phyloP scores from a whole-genome alignment of 64 coral and sea anemone species.

The Dendronephthya gigantea region DNA sequence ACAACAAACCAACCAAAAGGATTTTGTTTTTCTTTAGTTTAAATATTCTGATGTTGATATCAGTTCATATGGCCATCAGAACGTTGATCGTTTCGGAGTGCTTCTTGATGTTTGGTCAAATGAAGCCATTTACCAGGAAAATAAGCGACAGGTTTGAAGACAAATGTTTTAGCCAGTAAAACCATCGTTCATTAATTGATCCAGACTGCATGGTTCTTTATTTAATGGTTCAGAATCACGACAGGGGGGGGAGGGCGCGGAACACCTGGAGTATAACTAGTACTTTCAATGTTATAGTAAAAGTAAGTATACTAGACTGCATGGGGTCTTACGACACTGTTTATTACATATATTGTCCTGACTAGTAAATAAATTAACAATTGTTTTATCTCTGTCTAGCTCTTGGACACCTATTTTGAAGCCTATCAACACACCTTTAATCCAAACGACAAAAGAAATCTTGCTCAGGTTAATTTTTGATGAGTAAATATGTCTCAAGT shows the following conservation, averaged over 20 bases:
- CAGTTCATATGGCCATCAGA: slow-evolving; percentile 72
- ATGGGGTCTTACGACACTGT: no score
- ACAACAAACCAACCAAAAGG: no score
- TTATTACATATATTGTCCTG: no score
- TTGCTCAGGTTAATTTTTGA: slow-evolving; percentile 52
- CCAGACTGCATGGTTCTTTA: no score
- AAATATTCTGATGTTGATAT: slow-evolving; percentile 59
- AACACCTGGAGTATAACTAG: no score
- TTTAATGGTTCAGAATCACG: no score
- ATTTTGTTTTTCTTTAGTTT: slow-evolving; percentile 52
- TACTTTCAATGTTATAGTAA: no score
- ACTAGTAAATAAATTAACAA: no score
- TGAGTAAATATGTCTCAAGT: no score
- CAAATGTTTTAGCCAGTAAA: background rate
- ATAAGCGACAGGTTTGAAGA: slow-evolving; percentile 70
- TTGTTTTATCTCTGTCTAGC: slow-evolving; percentile 20
- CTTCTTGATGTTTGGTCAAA: slow-evolving; percentile 91
- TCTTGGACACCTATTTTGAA: slow-evolving; percentile 75
- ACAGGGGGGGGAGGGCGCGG: no score
- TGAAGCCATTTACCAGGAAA: slow-evolving; percentile 81
- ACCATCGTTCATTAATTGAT: no score
- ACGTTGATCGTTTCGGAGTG: slow-evolving; percentile 69
- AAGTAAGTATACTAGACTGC: no score
- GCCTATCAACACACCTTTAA: slow-evolving; percentile 86
- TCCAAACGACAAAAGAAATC: slow-evolving; percentile 58